Percentiles rank a stretch among this genome's conserved stretches.
These are phyloP conservation scores for Peromyscus californicus DNA, from an alignment of 2,113 vertebrate species.

Conservation along the genomic window DNA sequence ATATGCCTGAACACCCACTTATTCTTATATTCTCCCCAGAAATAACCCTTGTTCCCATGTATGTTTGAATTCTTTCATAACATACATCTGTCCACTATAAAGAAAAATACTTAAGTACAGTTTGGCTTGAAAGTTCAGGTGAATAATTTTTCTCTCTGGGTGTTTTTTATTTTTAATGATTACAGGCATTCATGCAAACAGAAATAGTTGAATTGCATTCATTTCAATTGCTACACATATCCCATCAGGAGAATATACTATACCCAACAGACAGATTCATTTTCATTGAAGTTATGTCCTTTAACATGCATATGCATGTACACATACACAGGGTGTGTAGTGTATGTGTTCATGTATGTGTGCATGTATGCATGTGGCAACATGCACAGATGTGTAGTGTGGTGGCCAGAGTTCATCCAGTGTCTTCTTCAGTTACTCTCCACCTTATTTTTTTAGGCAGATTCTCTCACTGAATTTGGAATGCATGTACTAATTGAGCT, in stretches of 20 bases:
- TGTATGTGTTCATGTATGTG: background rate
- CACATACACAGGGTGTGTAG: background rate
- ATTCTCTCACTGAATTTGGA: background rate
- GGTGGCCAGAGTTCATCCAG: background rate
- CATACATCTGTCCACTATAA: background rate
- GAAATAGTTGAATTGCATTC: background rate
- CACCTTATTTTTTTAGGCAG: background rate
- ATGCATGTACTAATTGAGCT: background rate
- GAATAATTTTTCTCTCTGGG: background rate
- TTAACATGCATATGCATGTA: background rate
- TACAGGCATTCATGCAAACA: background rate
- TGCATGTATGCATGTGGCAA: background rate
- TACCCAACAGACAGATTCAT: background rate
- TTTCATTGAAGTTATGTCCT: background rate
- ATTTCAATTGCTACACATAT: constrained; percentile 1
- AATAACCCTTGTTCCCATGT: background rate
- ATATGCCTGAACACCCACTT: background rate
- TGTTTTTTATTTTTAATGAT: background rate
- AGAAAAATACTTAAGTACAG: background rate
- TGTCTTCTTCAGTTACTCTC: no score
- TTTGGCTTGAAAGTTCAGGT: constrained; percentile 27
- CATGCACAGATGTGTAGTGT: background rate
- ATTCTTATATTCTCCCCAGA: background rate
- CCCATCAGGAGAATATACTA: background rate
- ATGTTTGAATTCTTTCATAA: background rate